Base-by-base conservation (phyloP, 2,888 invertebrate genomes). In the Therioaphis trifolii region DNA sequence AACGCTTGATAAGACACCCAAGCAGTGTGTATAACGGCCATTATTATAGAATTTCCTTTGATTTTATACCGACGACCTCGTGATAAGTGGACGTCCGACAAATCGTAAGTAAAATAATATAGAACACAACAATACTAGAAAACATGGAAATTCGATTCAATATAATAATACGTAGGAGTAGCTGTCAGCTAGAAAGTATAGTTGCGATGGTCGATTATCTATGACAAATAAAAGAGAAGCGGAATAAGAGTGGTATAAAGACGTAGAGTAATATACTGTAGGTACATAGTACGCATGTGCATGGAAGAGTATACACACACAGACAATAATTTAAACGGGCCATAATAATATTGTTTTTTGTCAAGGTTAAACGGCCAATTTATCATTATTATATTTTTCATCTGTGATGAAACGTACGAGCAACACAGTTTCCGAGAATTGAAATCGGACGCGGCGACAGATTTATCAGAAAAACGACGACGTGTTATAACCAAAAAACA, bases 321-420 rank as follows among this genome's bases (percentile, higher is more conserved):
- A 49, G 49, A n/a, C 55, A 9, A 55, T 21, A n/a, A n/a, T 55
- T 55, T 4, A 55, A 61, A 61, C 61, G 27, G 61, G 27, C 14
- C 27, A 27, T 61, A 24, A 61, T 14, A 43, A n/a, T 15, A 27
- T 27, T n/a, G 12, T 7, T 21, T 7, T 27, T n/a, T n/a, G n/a
- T 27, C 61, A 61, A 61, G 61, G 61, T 61, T 61, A 27, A 61
- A 61, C 61, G 61, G 61, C 61, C 61, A 61, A 61, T 61, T 61
- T n/a, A n/a, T n/a, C n/a, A n/a, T n/a, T n/a, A n/a, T n/a, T n/a
- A n/a, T n/a, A n/a, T n/a, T 24, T 55, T 55, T 55, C 55, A 21
- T 55, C 55, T 55, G 21, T 55, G 55, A 55, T 55, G 18, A 49
- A 55, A 18, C 4, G n/a, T 5, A 21, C 21, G 9, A n/a, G n/a